Base-by-base conservation (phyloP, 2,797 vertebrate species). In the Melanotaenia pygmaea region DNA sequence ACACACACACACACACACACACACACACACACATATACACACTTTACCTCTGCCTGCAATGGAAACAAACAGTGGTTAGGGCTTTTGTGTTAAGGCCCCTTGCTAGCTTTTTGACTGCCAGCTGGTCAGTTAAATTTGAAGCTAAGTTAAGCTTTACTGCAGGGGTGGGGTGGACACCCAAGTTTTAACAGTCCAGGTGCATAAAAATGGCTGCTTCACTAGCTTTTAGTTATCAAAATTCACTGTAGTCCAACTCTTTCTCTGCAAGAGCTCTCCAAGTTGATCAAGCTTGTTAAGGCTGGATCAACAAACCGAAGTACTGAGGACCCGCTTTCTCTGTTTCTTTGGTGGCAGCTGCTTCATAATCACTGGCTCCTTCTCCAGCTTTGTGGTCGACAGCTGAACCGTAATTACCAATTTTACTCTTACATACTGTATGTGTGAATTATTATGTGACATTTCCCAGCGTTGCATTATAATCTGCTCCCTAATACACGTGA, bases 81-180 rank as follows among this genome's bases (percentile, higher is more conserved):
- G 77, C 82, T 80, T 81, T 83, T 84, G 86, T 83, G 47, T 74
- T 71, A 67, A 85, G 87, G 72, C 65, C 47, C 37, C 82, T 88
- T 1, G 84, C 87, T 77, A 77, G 80, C 67, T 76, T 75, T 89
- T 73, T 86, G 82, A 85, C 80, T 79, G 84, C 85, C 91, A 92
- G 87, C 88, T 91, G 92, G 89, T 92, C 90, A 85, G 84, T 86
- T 85, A 72, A 86, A 82, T 82, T 79, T 81, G 76, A 79, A 77
- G 76, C 72, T 0, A 28, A 78, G 75, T 80, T 64, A 53, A 81
- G 67, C 74, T 90, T 86, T 86, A 85, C 76, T 70, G 82, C 70
- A 58, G 79, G 77, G 70, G 18, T 57, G 75, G 65, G 61, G 60
- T 38, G 72, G 68, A 75, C 64, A 69, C 65, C 63, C 11, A 54